phyloP scores from a whole-genome alignment of 1,140 invertebrate species.

The Schlechtendalia chinensis region DNA sequence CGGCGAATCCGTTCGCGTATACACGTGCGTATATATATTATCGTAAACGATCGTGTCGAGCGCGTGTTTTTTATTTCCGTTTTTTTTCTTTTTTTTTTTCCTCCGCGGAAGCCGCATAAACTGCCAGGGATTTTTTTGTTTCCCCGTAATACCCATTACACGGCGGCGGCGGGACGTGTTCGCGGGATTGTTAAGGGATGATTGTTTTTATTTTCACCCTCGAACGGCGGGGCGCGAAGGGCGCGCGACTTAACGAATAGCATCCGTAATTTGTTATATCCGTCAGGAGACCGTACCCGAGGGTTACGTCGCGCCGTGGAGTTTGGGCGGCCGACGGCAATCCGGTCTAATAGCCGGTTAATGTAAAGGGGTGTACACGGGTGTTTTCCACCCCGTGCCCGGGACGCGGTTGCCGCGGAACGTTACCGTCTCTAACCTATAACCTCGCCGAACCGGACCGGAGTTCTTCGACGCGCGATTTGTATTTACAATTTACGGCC shows the following conservation, averaged over 20 bases:
- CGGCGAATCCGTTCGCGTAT: not conserved
- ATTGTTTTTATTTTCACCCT: slow-evolving; percentile 34
- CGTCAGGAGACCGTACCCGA: not conserved
- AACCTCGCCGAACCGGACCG: slow-evolving; percentile 7
- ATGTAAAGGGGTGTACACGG: not conserved
- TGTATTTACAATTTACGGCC: not conserved
- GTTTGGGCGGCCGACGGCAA: not conserved
- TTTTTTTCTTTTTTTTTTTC: too few species aligned
- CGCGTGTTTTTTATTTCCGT: too few species aligned
- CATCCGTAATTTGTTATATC: slow-evolving; percentile 36
- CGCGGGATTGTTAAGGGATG: not conserved
- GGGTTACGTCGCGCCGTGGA: not conserved
- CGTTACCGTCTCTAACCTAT: too few species aligned
- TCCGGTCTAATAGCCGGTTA: slow-evolving; percentile 27
- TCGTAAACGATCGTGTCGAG: too few species aligned
- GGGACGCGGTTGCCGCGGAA: not conserved
- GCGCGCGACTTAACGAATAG: not conserved
- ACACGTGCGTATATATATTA: too few species aligned
- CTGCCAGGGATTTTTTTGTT: not conserved
- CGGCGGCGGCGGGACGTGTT: not conserved
- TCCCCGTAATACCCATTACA: not conserved
- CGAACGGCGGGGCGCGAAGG: not conserved
- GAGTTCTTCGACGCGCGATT: slow-evolving; percentile 19
- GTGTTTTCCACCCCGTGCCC: not conserved
- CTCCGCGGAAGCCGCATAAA: not conserved